Base-by-base conservation (phyloP, 2,888 invertebrate genomes). In the Stenotaenia linearis region DNA sequence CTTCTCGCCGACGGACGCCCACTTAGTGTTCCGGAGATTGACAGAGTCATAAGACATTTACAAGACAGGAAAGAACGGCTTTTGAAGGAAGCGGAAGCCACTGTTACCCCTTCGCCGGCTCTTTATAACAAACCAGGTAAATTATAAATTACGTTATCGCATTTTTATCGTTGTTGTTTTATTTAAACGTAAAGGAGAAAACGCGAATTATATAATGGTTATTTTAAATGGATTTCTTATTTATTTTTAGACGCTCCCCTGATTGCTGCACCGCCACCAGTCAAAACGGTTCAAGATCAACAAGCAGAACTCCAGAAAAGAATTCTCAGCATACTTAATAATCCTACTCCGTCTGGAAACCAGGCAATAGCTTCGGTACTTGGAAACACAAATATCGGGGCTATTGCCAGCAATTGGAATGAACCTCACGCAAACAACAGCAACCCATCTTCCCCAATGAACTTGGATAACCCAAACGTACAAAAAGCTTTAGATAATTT, bases 1-100 rank as follows among this genome's bases (percentile, higher is more conserved):
- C 90, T 95, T 84, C 87, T 97, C 69, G 93, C 94, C 0, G 93
- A 95, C 84, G 95, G 94, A 84, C 90, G 92, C 78, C 90, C 91
- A 15, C 86, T 95, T 61, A 93, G 93, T 0, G 91, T 91, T 0
- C 84, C 91, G 21, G 94, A 95, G 85, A 94, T 94, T 82, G 94
- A 95, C 83, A 90, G 91, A 82, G 88, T 95, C 12, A 89, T 95
- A 25, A 88, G 78, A 79, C 92, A 92, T 85, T 86, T 93, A 37
- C 89, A 92, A 88, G 92, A 93, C 82, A 90, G 92, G 80, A 89
- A 91, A 40, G 92, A 93, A 82, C 87, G 91, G 75, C 94, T 78
- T 28, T 50, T 77, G 61, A 30, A 78, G 30, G 77, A 77, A 10
- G 32, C 56, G 1, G 78, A 78, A 56, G 25, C 30, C 15, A 0